These are phyloP conservation scores for Zosterops pallidus DNA, from an alignment of 2,113 vertebrate species.

Conservation along the genomic window DNA sequence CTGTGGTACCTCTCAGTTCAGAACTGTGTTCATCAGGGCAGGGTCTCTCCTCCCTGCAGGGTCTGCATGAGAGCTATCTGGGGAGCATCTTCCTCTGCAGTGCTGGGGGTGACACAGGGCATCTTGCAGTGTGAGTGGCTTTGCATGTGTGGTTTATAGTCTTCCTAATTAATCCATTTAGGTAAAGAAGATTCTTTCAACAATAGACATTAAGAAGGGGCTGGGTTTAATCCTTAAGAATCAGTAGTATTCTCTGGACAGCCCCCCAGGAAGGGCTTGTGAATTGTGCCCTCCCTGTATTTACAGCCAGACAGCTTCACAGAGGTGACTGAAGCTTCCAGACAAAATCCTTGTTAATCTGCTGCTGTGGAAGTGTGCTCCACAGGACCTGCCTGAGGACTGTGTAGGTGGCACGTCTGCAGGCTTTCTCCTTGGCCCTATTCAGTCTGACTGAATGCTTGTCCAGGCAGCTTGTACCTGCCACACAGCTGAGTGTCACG, in stretches of 20 bases:
- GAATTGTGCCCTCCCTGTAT: neutral
- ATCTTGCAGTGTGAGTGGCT: constrained; percentile 15
- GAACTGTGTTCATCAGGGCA: neutral
- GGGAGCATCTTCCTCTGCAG: neutral
- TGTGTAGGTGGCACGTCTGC: neutral
- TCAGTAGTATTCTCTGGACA: neutral
- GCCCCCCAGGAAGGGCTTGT: neutral
- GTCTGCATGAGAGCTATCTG: neutral
- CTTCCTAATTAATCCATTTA: constrained; percentile 52
- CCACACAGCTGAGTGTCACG: fast-evolving
- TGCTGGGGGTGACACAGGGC: neutral
- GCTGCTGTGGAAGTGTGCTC: neutral
- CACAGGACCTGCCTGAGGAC: neutral
- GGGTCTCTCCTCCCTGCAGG: neutral
- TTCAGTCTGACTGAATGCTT: neutral
- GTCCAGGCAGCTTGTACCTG: neutral
- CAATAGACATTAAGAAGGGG: neutral
- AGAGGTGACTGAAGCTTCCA: constrained; percentile 44
- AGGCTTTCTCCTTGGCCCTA: constrained; percentile 40
- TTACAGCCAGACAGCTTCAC: neutral
- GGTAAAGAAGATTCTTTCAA: constrained; percentile 52
- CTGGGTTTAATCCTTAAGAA: constrained; percentile 46
- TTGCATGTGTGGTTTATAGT: constrained; percentile 29
- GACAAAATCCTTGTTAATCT: constrained; percentile 22
- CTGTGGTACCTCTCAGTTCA: neutral